phyloP scores from a whole-genome alignment of 2,797 vertebrate genomes.

The Pseudopleuronectes americanus region DNA sequence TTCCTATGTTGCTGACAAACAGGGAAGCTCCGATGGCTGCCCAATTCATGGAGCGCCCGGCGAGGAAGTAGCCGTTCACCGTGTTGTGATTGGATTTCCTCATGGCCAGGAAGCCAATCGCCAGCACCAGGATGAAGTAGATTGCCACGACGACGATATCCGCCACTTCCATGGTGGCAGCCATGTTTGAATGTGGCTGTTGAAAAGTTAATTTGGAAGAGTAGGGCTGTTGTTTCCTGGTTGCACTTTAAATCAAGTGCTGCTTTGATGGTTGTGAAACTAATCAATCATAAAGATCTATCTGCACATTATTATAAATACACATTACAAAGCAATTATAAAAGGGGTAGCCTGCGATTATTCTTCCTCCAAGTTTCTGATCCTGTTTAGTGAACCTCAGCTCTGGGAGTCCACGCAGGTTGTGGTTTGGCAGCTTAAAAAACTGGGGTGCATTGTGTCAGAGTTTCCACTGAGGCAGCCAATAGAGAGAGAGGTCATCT shows the following conservation, averaged over 20 bases:
- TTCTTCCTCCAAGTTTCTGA: neutral
- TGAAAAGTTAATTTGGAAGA: too few species aligned
- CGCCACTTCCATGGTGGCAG: slow-evolving; percentile 84
- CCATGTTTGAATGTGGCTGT: slow-evolving; percentile 37
- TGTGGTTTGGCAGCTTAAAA: neutral
- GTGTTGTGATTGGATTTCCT: slow-evolving; percentile 93
- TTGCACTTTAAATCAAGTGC: too few species aligned
- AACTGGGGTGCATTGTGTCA: neutral
- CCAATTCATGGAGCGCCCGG: slow-evolving; percentile 96
- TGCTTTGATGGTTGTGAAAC: too few species aligned
- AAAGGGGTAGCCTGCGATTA: too few species aligned
- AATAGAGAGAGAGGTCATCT: slow-evolving; percentile 5
- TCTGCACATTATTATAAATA: too few species aligned
- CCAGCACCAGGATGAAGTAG: slow-evolving; percentile 93
- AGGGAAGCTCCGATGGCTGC: slow-evolving; percentile 92
- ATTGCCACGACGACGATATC: slow-evolving; percentile 91
- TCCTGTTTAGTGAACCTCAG: neutral
- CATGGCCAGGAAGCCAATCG: slow-evolving; percentile 93
- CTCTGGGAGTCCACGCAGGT: neutral
- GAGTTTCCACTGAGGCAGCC: neutral
- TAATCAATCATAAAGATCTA: too few species aligned
- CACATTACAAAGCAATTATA: too few species aligned
- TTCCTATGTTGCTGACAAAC: slow-evolving; percentile 98
- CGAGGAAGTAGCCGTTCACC: slow-evolving; percentile 95
- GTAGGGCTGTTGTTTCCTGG: neutral